Conservation (phyloP, 2,888 invertebrate species). For the Parnassius smintheus region DNA sequence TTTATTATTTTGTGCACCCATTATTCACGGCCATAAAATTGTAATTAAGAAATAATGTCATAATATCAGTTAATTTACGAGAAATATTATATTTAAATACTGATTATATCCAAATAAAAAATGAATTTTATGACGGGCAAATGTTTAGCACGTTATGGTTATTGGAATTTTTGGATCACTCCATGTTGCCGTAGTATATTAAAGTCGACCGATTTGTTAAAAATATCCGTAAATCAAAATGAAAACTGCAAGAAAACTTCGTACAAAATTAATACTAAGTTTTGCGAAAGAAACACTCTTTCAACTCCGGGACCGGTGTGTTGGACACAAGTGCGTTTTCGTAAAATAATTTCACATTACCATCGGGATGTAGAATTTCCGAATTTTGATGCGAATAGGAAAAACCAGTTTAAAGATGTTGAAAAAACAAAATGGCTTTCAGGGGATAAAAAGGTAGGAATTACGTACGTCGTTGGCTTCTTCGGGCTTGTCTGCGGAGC, state of each 20-base stretch:
- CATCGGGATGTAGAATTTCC: conserved; percentile 64
- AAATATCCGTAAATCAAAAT: not conserved
- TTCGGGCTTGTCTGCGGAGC: conserved; percentile 79
- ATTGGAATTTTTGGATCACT: conserved; percentile 35
- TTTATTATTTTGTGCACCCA: not conserved
- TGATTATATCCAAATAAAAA: not conserved
- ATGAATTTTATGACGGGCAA: conserved; percentile 49
- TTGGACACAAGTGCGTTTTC: conserved; percentile 64
- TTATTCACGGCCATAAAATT: not conserved
- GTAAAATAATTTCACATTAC: conserved; percentile 38
- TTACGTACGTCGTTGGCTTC: conserved; percentile 74
- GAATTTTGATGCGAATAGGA: conserved; percentile 63
- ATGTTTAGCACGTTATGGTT: conserved; percentile 38
- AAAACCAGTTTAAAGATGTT: conserved; percentile 53
- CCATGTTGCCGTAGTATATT: conserved; percentile 38
- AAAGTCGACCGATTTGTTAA: conserved; percentile 4
- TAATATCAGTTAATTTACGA: not conserved
- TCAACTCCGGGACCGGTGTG: conserved; percentile 28
- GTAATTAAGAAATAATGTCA: too few species aligned
- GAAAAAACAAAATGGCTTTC: conserved; percentile 55
- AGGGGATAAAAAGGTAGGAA: conserved; percentile 60
- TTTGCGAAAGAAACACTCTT: conserved; percentile 5
- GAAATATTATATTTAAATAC: conserved; percentile 1
- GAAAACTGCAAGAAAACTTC: not conserved
- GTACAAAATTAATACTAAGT: not conserved